Evolutionary conservation across 1,140 invertebrate genomes (phyloP).

Genomic region (Zaprionus ghesquierei): DNA sequence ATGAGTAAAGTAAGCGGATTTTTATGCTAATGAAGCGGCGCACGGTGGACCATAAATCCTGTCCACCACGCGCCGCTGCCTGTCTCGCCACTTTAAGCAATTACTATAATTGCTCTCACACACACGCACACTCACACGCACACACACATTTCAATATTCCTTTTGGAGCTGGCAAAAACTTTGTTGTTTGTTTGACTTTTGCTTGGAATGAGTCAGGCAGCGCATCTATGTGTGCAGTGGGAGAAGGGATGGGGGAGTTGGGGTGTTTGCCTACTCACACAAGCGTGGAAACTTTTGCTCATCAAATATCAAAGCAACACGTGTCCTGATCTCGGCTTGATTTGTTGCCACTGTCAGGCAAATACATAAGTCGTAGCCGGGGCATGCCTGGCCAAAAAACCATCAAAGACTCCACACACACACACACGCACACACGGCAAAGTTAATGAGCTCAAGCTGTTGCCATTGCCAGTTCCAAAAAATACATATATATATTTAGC

Average conservation of each 20-base stretch:
- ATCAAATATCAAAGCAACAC: constrained; percentile 80
- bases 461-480: constrained; percentile 19
- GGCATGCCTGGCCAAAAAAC: constrained; percentile 6
- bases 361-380: constrained; percentile 2
- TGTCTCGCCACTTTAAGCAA: constrained; percentile 58
- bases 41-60: constrained; percentile 54
- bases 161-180: constrained; percentile 42
- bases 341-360: constrained; percentile 34
- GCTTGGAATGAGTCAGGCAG: not conserved
- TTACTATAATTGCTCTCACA: constrained; percentile 70
- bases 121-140: constrained; percentile 31
- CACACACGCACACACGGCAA: constrained; percentile 15
- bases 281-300: constrained; percentile 50
- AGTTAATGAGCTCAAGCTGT: constrained; percentile 58
- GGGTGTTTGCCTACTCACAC: not conserved
- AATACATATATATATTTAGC: not conserved
- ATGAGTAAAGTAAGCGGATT: constrained; percentile 76
- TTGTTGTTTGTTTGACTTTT: constrained; percentile 58
- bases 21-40: constrained; percentile 75
- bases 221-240: not conserved
- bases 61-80: constrained; percentile 9
- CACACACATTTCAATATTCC: constrained; percentile 54
- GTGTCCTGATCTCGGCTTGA: constrained; percentile 49
- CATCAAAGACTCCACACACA: constrained; percentile 28
- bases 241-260: not conserved